These are phyloP conservation scores for human (Homo sapiens) DNA, from an alignment of 2,113 vertebrate genomes.

Conservation along the genomic window GRCh38 chr2:129708001-129708500, in stretches of 20 bases:
- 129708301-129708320: background rate
- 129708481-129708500: background rate
- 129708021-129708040: background rate
- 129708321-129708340: background rate
- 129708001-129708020: background rate
- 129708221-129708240: background rate
- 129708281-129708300: background rate
- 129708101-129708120: background rate
- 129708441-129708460: background rate
- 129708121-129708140: background rate
- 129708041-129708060: background rate
- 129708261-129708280: background rate
- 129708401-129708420: background rate
- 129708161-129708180: background rate
- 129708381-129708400: rapidly evolving
- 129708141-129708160: background rate
- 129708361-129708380: background rate
- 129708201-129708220: background rate
- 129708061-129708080: background rate
- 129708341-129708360: background rate
- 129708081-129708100: background rate
- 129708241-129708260: background rate
- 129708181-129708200: background rate
- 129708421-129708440: background rate
- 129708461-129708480: background rate